These are phyloP conservation scores for Cheirogaleus major DNA, from an alignment of 2,797 vertebrate species.

Conservation along the genomic window DNA sequence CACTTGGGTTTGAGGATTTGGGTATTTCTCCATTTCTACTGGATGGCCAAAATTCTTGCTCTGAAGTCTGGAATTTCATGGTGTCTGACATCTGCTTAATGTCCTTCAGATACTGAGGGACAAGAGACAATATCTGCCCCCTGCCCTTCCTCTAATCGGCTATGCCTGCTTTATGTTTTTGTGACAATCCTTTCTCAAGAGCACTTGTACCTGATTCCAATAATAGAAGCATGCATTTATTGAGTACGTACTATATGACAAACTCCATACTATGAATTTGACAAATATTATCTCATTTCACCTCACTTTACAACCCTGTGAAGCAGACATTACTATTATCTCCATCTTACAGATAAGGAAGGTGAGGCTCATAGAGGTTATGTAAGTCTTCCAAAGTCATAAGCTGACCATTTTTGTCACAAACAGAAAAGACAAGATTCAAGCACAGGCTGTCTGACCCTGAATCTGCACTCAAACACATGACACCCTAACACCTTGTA, in stretches of 20 bases:
- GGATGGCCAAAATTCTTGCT: background rate
- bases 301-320: background rate
- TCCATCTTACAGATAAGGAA: background rate
- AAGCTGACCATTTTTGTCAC: background rate
- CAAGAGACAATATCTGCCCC: background rate
- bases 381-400: background rate
- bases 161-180: background rate
- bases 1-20: background rate
- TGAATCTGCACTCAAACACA: background rate
- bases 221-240: background rate
- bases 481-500: too few relatives aligned
- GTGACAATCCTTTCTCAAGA: background rate
- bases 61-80: background rate
- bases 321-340: background rate
- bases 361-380: background rate
- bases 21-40: background rate
- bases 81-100: background rate
- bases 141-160: background rate
- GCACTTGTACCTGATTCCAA: background rate
- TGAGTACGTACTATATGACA: background rate
- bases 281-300: background rate
- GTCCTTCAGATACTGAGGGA: background rate
- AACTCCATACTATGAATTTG: background rate
- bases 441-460: background rate
- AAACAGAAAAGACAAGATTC: background rate